Base-by-base conservation (phyloP, 2,797 vertebrate genomes). In the Clamator glandarius region DNA sequence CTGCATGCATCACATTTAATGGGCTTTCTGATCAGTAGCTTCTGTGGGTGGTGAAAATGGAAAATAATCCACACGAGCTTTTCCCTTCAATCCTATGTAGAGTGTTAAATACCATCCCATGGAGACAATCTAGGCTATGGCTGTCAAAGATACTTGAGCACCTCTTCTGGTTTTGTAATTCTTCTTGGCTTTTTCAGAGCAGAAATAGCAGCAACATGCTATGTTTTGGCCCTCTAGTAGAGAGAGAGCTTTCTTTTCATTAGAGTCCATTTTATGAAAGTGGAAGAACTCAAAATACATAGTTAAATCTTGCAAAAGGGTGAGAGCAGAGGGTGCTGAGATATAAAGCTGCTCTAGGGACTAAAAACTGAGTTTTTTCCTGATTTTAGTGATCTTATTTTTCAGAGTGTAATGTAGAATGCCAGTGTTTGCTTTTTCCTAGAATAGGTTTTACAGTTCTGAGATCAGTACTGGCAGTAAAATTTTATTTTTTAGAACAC, bases 141-240 rank as follows among this genome's bases (percentile, higher is more conserved):
- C 87, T 95, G 92, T 95, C 89, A 89, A 57, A 96, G 87, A 54
- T 33, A 64, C 66, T 84, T 62, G 79, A 80, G 42, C n/a, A 80
- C 81, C 75, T 89, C 80, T 94, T 89, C 78, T 77, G 20, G 57
- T 70, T 88, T 75, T 63, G n/a, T 87, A 89, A 68, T 94, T 86
- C 64, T 84, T 79, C 54, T 69, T 82, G 74, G 50, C 35, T 83
- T 89, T 90, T 90, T 95, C 29, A 89, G 70, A 68, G 54, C 44
- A 93, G 33, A 84, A 93, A 46, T 79, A 88, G 39, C n/a, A 42
- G 31, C 48, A 52, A 28, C 16, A 20, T 73, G 61, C 55, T 35
- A n/a, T 68, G 55, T 80, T 93, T 85, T 72, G 26, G 13, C 54
- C 87, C 4, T 8, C 48, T 66, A 59, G 77, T n/a, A 78, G 29